Evolutionary conservation across 2,797 vertebrate species (phyloP), one percentile per base, ranked within the genome.

Genomic region (Micrastur ruficollis): DNA sequence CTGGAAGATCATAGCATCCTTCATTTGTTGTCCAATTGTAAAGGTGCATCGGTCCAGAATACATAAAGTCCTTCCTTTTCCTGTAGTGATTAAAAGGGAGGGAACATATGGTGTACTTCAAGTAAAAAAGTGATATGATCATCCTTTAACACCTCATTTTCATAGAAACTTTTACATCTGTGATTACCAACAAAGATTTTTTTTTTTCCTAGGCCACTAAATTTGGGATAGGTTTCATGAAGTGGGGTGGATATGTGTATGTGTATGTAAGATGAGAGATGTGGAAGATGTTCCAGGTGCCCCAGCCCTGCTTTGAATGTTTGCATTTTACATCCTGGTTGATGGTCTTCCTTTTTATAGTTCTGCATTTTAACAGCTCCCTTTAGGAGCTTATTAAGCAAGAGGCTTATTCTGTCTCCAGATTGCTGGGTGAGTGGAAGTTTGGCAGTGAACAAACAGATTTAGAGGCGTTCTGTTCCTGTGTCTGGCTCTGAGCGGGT

Each of bases 301-400:
- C 1, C 1, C 71, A 85, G 53, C 44, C 74, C 38, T 85, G 23
- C 90, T 91, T 92, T 87, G 63, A 72, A 63, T 46, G 29, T 81
- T 81, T 70, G n/a, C 75, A 31, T 92, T 92, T 94, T 89, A 61
- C 38, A 44, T 87, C 83, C 72, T 53, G 11, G 20, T 83, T 85
- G 92, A 78, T 2, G 12, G 79, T 71, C 89, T 68, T 17, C 21
- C 36, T 93, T 92, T 89, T 88, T 67, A 86, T 52, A 79, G 61
- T 59, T 83, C 8, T 59, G 46, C 9, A 3, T 87, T 89, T 87
- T 87, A 95, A 56, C 81, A 93, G 52, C 86, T 94, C 90, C 72
- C 42, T 87, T 89, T 63, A 91, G 81, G 65, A 94, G 92, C 65
- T 92, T 83, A 68, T 86, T 85, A 85, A 87, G 86, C 71, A 85